Percentiles rank a stretch among this genome's conserved stretches.
phyloP scores from a whole-genome alignment of 2,797 vertebrate species.

The Acanthurus leucopareius region DNA sequence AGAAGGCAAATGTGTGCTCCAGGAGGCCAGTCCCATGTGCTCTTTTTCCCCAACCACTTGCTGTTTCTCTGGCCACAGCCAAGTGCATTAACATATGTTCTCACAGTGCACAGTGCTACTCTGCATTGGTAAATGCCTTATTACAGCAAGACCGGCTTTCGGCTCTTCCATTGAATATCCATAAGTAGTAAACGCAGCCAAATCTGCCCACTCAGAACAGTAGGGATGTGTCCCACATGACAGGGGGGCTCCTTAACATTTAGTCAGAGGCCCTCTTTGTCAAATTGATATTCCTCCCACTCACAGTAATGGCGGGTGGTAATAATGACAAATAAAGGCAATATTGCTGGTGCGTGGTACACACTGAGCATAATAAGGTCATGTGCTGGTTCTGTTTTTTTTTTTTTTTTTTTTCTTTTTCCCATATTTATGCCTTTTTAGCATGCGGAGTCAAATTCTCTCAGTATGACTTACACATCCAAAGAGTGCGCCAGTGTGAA shows the following conservation, averaged over 20 bases:
- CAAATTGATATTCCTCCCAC: conserved; percentile 83
- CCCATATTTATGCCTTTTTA: conserved; percentile 78
- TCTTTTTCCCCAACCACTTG: conserved; percentile 75
- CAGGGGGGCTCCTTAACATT: conserved; percentile 81
- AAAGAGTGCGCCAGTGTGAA: conserved; percentile 77
- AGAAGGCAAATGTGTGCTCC: conserved; percentile 72
- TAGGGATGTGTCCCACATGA: conserved; percentile 78
- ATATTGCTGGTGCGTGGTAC: conserved; percentile 75
- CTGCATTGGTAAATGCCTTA: conserved; percentile 86
- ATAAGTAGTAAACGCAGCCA: conserved; percentile 80
- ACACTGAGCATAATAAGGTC: conserved; percentile 81
- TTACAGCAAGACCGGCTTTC: conserved; percentile 74
- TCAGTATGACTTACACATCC: conserved; percentile 77
- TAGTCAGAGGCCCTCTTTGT: conserved; percentile 76
- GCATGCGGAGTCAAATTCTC: conserved; percentile 80
- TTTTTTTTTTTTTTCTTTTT: conserved; percentile 42
- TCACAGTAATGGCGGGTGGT: conserved; percentile 76
- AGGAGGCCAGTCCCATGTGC: conserved; percentile 72
- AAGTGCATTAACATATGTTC: conserved; percentile 87
- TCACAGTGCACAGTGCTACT: conserved; percentile 81
- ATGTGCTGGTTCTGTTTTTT: conserved; percentile 78
- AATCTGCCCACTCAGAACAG: conserved; percentile 78
- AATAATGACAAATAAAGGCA: conserved; percentile 87
- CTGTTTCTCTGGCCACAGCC: conserved; percentile 85
- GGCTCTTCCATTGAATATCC: conserved; percentile 77